These are phyloP conservation scores for Panopea generosa DNA, from an alignment of 2,888 invertebrate genomes.

Conservation along the genomic window DNA sequence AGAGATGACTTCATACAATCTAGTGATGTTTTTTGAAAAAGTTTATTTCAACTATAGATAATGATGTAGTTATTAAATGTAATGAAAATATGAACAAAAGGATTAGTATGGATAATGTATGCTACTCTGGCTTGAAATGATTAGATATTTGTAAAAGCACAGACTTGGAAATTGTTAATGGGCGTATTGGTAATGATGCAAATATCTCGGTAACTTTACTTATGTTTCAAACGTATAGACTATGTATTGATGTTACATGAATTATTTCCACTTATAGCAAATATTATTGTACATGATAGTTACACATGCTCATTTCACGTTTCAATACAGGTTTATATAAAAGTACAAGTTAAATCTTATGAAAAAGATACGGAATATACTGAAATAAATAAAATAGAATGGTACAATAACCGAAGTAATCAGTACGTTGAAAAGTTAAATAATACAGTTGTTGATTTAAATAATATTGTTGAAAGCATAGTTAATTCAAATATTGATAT, in stretches of 20 bases:
- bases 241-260: not conserved
- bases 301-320: not conserved
- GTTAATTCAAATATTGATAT: not conserved
- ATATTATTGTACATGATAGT: not conserved
- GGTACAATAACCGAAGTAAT: not conserved
- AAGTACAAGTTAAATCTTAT: not conserved
- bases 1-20: slow-evolving; percentile 3
- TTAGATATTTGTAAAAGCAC: slow-evolving; percentile 12
- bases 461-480: not conserved
- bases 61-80: not conserved
- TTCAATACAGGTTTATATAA: not conserved
- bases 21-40: not conserved
- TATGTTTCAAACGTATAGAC: not conserved
- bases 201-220: slow-evolving; percentile 2
- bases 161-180: slow-evolving; percentile 12
- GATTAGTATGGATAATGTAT: not conserved
- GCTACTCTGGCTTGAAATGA: slow-evolving; percentile 1
- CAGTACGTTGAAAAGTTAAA: not conserved
- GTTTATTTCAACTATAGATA: slow-evolving; percentile 13
- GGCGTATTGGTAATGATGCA: slow-evolving; percentile 9
- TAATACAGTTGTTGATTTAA: not conserved
- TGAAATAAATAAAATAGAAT: not conserved
- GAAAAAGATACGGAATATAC: not conserved
- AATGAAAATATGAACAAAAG: not conserved
- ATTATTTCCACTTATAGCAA: not conserved